Percentiles rank a stretch among this genome's conserved stretches.
These are phyloP conservation scores for Venturia canescens DNA, from an alignment of 1,140 invertebrate species.

Conservation along the genomic window DNA sequence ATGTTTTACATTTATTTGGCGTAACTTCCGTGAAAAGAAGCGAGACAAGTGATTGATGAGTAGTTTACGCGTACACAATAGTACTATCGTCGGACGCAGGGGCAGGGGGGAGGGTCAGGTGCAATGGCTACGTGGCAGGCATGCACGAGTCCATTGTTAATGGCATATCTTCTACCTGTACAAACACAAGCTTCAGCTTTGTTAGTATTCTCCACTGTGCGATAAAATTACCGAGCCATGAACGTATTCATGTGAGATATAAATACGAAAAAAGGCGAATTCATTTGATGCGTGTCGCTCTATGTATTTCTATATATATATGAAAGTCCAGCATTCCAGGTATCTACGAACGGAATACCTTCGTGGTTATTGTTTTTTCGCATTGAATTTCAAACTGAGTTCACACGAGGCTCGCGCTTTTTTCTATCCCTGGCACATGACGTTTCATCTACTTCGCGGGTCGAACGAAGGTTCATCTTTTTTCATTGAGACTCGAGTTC, in stretches of 20 bases:
- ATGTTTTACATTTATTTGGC: conserved; percentile 39
- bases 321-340: too few species aligned
- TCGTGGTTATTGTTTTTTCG: too few species aligned
- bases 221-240: conserved; percentile 23
- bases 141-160: conserved; percentile 29
- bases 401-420: neutral
- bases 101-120: conserved; percentile 7
- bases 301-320: too few species aligned
- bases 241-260: neutral
- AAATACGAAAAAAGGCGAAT: neutral
- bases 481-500: too few species aligned
- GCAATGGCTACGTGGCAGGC: conserved; percentile 10
- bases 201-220: neutral
- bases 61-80: neutral
- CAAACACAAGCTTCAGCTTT: neutral
- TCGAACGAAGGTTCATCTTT: too few species aligned
- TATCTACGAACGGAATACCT: too few species aligned
- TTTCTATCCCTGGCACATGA: neutral
- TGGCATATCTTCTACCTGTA: neutral
- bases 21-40: conserved; percentile 43
- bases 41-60: conserved; percentile 37
- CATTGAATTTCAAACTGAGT: too few species aligned
- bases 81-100: neutral
- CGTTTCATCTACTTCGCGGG: too few species aligned
- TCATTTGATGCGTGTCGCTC: neutral